Evolutionary conservation across 2,113 vertebrate genomes (phyloP).

Genomic region (Phyllostomus hastatus): DNA sequence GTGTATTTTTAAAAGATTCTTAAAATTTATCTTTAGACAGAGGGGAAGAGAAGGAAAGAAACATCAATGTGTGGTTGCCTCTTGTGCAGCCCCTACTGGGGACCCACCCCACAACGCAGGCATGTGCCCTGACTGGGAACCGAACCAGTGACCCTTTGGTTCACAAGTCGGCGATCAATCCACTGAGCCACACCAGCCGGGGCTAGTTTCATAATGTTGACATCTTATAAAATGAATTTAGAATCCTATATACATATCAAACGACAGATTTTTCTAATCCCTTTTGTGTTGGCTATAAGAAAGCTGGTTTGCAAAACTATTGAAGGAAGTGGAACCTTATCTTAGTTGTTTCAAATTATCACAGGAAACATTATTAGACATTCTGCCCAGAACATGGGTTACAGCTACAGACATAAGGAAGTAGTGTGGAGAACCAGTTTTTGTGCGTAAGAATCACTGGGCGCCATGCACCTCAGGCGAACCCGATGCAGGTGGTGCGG

Average conservation of each 20-base stretch:
- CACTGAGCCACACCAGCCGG: too few species aligned
- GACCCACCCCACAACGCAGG: too few species aligned
- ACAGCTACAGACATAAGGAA: not conserved
- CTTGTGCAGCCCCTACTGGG: too few species aligned
- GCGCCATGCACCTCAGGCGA: not conserved
- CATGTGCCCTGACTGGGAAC: too few species aligned
- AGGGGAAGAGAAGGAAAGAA: too few species aligned
- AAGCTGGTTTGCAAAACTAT: constrained; percentile 4
- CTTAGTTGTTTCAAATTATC: constrained; percentile 15
- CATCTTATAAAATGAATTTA: not conserved
- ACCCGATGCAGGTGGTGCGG: not conserved
- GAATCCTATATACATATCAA: not conserved
- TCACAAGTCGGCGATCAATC: too few species aligned
- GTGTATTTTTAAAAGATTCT: too few species aligned
- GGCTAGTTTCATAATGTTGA: not conserved
- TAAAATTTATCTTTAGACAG: too few species aligned
- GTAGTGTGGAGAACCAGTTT: not conserved
- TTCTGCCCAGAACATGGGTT: not conserved
- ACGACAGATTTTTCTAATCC: not conserved
- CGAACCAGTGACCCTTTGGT: too few species aligned
- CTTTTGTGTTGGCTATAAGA: not conserved
- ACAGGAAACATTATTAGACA: not conserved
- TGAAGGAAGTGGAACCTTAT: not conserved
- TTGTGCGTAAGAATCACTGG: not conserved
- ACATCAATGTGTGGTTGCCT: too few species aligned